Conservation (phyloP, 2,888 invertebrate genomes). For the Chelonus formosanus region DNA sequence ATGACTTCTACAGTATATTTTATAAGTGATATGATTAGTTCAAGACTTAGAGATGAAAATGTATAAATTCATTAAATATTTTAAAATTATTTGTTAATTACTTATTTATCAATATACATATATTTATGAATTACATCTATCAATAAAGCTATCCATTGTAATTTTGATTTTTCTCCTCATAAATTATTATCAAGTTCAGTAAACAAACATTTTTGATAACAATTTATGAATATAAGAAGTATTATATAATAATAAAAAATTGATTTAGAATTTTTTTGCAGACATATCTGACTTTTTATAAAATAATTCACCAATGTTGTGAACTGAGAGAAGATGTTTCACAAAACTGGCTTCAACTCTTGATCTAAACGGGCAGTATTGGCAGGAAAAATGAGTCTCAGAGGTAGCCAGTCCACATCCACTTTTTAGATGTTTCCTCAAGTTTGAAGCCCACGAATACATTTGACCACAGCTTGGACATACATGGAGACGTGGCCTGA, state of each 20-base stretch:
- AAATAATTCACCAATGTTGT: conserved; percentile 57
- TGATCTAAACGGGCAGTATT: conserved; percentile 64
- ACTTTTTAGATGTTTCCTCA: conserved; percentile 62
- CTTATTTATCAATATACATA: no score
- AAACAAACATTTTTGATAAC: no score
- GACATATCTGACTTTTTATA: conserved; percentile 5
- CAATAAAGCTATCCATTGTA: no score
- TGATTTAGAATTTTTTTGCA: conserved; percentile 12
- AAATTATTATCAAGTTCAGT: no score
- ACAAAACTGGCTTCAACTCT: conserved; percentile 63
- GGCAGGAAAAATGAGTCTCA: conserved; percentile 65
- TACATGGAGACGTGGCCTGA: conserved; percentile 60
- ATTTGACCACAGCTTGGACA: conserved; percentile 64
- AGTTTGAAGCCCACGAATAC: conserved; percentile 64
- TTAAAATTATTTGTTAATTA: no score
- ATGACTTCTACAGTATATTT: no score
- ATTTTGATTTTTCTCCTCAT: no score
- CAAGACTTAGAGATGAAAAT: no score
- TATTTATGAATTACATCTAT: no score
- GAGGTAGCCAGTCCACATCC: conserved; percentile 63
- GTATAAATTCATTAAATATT: no score
- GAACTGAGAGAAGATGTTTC: conserved; percentile 62
- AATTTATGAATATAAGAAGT: no score
- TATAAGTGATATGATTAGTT: no score
- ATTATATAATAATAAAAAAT: background rate